phyloP scores from a whole-genome alignment of 2,888 invertebrate genomes.

The Heteropelma amictum region DNA sequence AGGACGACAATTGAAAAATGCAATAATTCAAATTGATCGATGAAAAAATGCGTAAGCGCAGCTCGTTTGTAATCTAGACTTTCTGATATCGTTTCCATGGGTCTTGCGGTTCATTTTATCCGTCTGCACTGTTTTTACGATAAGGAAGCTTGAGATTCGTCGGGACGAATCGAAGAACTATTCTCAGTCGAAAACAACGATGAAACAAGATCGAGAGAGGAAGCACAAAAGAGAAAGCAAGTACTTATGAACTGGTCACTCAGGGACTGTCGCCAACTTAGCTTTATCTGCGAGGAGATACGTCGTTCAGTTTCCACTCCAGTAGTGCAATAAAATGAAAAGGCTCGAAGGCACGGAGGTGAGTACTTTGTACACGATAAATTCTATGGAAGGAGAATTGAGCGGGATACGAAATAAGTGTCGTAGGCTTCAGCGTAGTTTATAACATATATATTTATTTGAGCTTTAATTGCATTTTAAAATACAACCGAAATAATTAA shows the following conservation, averaged over 20 bases:
- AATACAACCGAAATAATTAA: conserved; percentile 90
- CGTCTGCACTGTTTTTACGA: conserved; percentile 29
- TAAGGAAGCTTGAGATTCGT: conserved; percentile 52
- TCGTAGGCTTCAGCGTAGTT: conserved; percentile 77
- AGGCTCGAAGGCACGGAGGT: not conserved
- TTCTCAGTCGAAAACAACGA: no score
- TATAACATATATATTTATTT: conserved; percentile 93
- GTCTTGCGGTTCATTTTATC: conserved; percentile 42
- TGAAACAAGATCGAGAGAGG: not conserved
- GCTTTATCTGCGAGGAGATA: conserved; percentile 1
- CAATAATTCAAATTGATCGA: no score
- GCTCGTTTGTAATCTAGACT: conserved; percentile 52
- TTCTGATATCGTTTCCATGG: conserved; percentile 25
- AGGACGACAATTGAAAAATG: no score
- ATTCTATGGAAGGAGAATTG: conserved; percentile 1
- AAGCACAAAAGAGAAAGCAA: not conserved
- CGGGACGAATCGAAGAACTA: conserved; percentile 51
- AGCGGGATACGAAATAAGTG: conserved; percentile 4
- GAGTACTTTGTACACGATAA: conserved; percentile 28
- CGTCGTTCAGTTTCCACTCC: conserved; percentile 13
- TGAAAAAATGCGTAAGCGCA: conserved; percentile 55
- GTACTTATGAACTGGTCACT: conserved; percentile 14
- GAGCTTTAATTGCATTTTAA: conserved; percentile 92
- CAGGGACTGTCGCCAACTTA: conserved; percentile 11
- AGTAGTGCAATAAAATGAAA: conserved; percentile 3